Evolutionary conservation across 2,797 vertebrate species (phyloP), one percentile per base, ranked within the genome.

Genomic region (Acanthurus leucopareius): DNA sequence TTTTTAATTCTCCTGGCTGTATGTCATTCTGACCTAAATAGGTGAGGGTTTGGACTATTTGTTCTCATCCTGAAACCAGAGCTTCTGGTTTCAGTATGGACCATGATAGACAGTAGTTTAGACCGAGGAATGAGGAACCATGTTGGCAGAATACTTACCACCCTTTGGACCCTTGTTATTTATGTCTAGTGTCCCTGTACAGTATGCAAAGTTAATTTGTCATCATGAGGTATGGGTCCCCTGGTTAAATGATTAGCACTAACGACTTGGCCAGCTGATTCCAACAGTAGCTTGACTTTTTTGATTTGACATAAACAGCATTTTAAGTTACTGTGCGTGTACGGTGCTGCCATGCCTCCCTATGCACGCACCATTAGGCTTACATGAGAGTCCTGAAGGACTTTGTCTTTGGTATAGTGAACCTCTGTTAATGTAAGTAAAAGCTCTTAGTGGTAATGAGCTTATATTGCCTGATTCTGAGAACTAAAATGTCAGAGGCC

Each of bases 91-190:
- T 40, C 14, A 16, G 11, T 38, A 14, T 45, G 11, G 11, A 47
- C 40, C 16, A 16, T 16, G 38, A 5, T 11, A 61, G 7, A 10
- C 13, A 10, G 20, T 47, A 22, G 10, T 20, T 28, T 52, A 48
- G n/a, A 58, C 4, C 4, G 2, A 7, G 3, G 5, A 15, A 13
- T 1, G 20, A 15, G 56, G 6, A 32, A 32, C 28, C 28, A 32
- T 32, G 28, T 32, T 32, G 28, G 28, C 28, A 32, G 28, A 32
- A 35, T 42, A 20, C 47, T 17, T 5, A 54, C 20, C 28, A 48
- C n/a, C 28, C n/a, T 32, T 15, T 63, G 44, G 16, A 73, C 51
- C 20, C 20, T 2, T 75, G 38, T 65, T 54, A n/a, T 69, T 68
- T 17, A 3, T 59, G 17, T 28, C 13, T 49, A 25, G 8, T 5